These are phyloP conservation scores for Microcebus murinus DNA, from an alignment of 2,113 vertebrate genomes.

Conservation along the genomic window DNA sequence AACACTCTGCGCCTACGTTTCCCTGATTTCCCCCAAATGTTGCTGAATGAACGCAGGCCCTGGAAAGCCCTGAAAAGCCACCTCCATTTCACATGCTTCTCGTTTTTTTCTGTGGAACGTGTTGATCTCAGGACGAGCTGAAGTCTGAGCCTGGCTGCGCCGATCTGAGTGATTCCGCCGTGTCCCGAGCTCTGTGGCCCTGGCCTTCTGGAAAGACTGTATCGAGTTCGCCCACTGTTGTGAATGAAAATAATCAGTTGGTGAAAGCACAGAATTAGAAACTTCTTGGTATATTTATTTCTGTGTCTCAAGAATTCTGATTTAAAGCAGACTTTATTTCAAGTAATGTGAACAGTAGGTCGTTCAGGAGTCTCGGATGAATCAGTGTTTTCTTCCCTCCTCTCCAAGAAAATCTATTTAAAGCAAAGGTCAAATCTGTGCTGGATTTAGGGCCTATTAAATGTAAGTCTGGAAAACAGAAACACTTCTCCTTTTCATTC, in stretches of 20 bases:
- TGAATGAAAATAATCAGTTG: slow-evolving; percentile 79
- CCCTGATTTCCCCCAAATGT: not conserved
- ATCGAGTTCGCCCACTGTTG: slow-evolving; percentile 68
- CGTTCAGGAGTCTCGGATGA: slow-evolving; percentile 72
- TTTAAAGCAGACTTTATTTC: slow-evolving; percentile 76
- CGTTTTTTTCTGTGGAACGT: not conserved
- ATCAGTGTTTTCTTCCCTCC: slow-evolving; percentile 73
- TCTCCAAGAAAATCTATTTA: slow-evolving; percentile 77
- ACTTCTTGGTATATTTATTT: slow-evolving; percentile 74
- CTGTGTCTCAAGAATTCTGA: slow-evolving; percentile 78
- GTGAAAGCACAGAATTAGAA: slow-evolving; percentile 78
- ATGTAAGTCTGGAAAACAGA: slow-evolving; percentile 57
- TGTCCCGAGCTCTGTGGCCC: not conserved
- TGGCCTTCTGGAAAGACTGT: slow-evolving; percentile 49
- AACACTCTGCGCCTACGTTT: not conserved
- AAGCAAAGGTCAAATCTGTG: slow-evolving; percentile 76
- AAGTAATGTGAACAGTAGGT: slow-evolving; percentile 71
- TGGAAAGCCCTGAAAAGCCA: not conserved
- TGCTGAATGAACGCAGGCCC: slow-evolving; percentile 21
- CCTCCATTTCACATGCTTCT: not conserved
- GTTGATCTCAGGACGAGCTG: slow-evolving; percentile 22
- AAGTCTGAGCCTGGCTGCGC: not conserved
- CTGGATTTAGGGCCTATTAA: slow-evolving; percentile 71
- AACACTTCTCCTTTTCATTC: slow-evolving; percentile 21
- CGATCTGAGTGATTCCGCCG: not conserved